Conservation (phyloP, 2,888 invertebrate genomes). For the Octonoba sinensis region DNA sequence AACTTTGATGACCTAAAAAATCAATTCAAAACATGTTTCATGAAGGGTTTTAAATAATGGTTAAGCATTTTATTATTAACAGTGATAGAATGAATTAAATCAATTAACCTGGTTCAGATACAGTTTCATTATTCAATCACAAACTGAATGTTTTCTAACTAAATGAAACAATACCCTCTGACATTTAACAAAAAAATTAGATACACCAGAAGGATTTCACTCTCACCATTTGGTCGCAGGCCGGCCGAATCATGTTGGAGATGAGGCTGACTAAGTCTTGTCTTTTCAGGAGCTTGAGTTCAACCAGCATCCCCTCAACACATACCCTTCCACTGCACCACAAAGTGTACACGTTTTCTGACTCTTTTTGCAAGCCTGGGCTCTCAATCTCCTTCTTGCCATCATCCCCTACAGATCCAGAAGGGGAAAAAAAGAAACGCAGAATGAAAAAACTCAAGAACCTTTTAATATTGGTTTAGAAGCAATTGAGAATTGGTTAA, state of each 20-base stretch:
- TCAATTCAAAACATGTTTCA: neutral
- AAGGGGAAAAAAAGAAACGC: too few species aligned
- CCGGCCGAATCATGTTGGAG: slow-evolving; percentile 85
- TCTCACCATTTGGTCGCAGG: slow-evolving; percentile 83
- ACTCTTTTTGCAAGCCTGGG: slow-evolving; percentile 87
- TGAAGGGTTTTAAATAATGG: too few species aligned
- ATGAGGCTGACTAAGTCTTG: slow-evolving; percentile 94
- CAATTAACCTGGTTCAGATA: too few species aligned
- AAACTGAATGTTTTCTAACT: too few species aligned
- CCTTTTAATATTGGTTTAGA: neutral
- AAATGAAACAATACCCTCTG: too few species aligned
- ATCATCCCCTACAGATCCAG: slow-evolving; percentile 80
- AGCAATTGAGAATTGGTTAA: neutral
- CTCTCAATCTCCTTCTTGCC: slow-evolving; percentile 79
- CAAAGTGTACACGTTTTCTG: slow-evolving; percentile 92
- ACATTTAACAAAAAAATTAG: too few species aligned
- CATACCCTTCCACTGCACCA: slow-evolving; percentile 97
- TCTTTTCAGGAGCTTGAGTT: slow-evolving; percentile 92
- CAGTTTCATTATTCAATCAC: too few species aligned
- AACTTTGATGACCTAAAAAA: slow-evolving; percentile 79
- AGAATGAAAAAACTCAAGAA: neutral
- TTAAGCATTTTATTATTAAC: too few species aligned
- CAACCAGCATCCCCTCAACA: slow-evolving; percentile 96
- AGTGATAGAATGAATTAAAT: too few species aligned
- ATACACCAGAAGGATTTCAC: neutral